Evolutionary conservation across 2,888 invertebrate species (phyloP).

Genomic region (Drosophila mercatorum): DNA sequence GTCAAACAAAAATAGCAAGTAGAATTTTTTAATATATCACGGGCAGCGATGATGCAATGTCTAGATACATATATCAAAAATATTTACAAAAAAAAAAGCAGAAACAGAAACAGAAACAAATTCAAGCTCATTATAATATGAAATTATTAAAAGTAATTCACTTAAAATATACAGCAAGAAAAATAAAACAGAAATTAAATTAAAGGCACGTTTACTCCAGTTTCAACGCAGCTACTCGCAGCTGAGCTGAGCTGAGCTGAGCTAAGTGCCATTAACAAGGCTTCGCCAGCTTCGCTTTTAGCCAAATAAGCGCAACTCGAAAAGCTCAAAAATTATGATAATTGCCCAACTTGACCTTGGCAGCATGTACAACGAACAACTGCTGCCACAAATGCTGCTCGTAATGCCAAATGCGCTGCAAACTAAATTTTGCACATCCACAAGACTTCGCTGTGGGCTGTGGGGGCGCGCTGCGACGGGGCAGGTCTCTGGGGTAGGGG

Average conservation of each 20-base stretch:
- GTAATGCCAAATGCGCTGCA: conserved; percentile 64
- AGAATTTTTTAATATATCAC: conserved; percentile 73
- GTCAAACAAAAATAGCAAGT: conserved; percentile 73
- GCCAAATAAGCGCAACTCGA: conserved; percentile 44
- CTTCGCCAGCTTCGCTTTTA: conserved; percentile 39
- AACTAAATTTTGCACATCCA: conserved; percentile 68
- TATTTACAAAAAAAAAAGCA: background rate
- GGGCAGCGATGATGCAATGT: conserved; percentile 69
- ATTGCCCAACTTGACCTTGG: conserved; percentile 74
- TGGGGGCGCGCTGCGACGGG: background rate
- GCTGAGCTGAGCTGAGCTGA: conserved; percentile 68
- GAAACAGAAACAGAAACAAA: background rate
- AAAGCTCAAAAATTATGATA: conserved; percentile 65
- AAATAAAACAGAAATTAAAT: conserved; percentile 39
- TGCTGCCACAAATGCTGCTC: conserved; percentile 49
- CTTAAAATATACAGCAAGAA: conserved; percentile 12
- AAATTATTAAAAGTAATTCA: conserved; percentile 71
- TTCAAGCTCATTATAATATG: conserved; percentile 66
- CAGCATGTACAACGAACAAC: conserved; percentile 53
- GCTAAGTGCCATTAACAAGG: conserved; percentile 73
- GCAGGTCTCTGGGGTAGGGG: background rate
- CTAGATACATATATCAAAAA: conserved; percentile 41
- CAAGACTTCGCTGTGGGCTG: conserved; percentile 7
- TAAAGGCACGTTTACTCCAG: conserved; percentile 78
- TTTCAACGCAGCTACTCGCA: conserved; percentile 57